Base-by-base conservation (phyloP, 1,140 invertebrate species). In the Trachymyrmex septentrionalis region DNA sequence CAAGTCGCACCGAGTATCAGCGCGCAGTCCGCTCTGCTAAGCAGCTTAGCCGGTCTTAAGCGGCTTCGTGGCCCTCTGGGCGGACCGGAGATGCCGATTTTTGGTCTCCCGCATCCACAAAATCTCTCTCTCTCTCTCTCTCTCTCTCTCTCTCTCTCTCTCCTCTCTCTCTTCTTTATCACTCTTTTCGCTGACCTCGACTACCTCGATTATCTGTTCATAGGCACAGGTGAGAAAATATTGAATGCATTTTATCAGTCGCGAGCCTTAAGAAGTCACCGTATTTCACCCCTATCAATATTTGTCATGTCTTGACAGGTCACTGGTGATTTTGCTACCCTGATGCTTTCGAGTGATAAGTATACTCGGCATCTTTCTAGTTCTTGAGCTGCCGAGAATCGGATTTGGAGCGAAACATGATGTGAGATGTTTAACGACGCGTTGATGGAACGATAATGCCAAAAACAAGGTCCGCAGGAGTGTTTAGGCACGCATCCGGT, bases 21-120 rank as follows among this genome's bases (percentile, higher is more conserved):
- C 78, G 50, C 57, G 19, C 27, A 55, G 81, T 73, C 50, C 34
- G 38, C 64, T 69, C 63, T 44, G 44, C n/a, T 89, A 90, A 90
- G 87, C 88, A 55, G 88, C 87, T 90, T 90, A 90, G 80, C 71
- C 71, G 87, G 72, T 89, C 84, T 82, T 89, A 89, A 89, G 88
- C 88, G 59, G 73, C 85, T 89, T 90, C 88, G 59, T 57, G 88
- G 63, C 27, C 67, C 55, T 69, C 72, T n/a, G 48, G 38, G 53
- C 14, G 66, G 44, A 27, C 67, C 34, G 69, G 87, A 73, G 80
- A 66, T 66, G 80, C 57, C 78, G 66, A 86, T 75, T 75, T 77
- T 80, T 75, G 80, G 30, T 88, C 81, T 69, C 24, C 50, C n/a
- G 50, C 27, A 21, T 50, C 16, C 75, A 75, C 82, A 12, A 55